Base-by-base conservation (phyloP, 2,888 invertebrate genomes). In the Coenonympha glycerion region DNA sequence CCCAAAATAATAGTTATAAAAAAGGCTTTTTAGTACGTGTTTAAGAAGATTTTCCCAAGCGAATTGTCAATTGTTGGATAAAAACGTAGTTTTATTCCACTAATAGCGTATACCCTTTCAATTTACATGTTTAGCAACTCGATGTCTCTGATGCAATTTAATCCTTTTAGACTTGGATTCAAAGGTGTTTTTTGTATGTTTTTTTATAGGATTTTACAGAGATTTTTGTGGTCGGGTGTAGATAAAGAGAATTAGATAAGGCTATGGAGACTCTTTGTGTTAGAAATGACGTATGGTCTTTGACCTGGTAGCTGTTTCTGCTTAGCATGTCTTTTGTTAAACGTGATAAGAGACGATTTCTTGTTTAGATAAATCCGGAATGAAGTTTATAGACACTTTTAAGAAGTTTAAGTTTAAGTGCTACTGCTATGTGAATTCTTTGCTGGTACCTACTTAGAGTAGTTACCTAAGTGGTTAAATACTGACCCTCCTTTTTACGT, bases 211-310 rank as follows among this genome's bases (percentile, higher is more conserved):
- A 19, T 45, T 47, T 39, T 33, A 2, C 41, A 26, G 15, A 19
- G 26, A 5, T 34, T 19, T 33, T 22, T 34, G 37, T 30, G 9
- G 19, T 26, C 2, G 15, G n/a, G 13, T 22, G 30, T 47, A 31
- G 28, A 47, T 52, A 52, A 44, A 56, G 33, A 24, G 37, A 30
- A 44, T 28, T 33, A 62, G 67, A 66, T 66, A 65, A 60, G 58
- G 30, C 50, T 54, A 64, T 64, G 68, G 65, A 66, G 62, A 67
- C 60, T 58, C 62, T 63, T 66, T 67, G 65, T 66, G 67, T 63
- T 65, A 69, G 66, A 65, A 69, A 73, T 71, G 71, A 68, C 64
- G 50, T 36, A 55, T 65, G 66, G 63, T 69, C 54, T 68, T 56
- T 70, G 69, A 73, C 69, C 63, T 62, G 33, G 44, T 22, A 47